A percentile compares a stretch with the other conserved stretches of the same genome.
Evolutionary conservation across 2,113 vertebrate species (phyloP).

Genomic region (Alligator sinensis): DNA sequence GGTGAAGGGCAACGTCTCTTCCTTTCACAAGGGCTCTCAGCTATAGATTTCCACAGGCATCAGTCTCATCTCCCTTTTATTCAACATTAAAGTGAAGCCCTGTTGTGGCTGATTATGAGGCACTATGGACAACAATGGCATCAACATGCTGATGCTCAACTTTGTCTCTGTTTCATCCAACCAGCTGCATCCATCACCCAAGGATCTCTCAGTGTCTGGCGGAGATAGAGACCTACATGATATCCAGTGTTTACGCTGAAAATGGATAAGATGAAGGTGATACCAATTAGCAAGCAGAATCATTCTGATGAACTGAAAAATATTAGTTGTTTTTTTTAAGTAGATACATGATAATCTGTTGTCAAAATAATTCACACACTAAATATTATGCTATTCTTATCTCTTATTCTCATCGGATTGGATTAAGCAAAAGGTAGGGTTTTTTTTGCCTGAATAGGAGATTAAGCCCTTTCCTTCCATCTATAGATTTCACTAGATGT

Average conservation of each 20-base stretch:
- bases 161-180: background rate
- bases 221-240: background rate
- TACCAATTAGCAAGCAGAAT: background rate
- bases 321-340: background rate
- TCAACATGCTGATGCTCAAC: background rate
- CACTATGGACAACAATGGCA: accelerated
- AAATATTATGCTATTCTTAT: background rate
- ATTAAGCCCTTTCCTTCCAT: slow-evolving; percentile 18
- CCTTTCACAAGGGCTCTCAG: background rate
- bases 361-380: background rate
- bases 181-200: background rate
- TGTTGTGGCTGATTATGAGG: background rate
- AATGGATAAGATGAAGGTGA: accelerated
- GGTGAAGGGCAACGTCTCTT: background rate
- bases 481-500: slow-evolving; percentile 12
- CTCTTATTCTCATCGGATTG: background rate
- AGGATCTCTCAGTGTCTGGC: background rate
- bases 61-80: background rate
- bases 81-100: background rate
- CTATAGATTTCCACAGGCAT: background rate
- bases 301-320: background rate
- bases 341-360: background rate
- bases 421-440: background rate
- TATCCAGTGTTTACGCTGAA: background rate
- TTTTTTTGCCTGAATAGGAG: background rate